phyloP scores from a whole-genome alignment of 1,140 invertebrate species.

The Stegodyphus mimosarum region DNA sequence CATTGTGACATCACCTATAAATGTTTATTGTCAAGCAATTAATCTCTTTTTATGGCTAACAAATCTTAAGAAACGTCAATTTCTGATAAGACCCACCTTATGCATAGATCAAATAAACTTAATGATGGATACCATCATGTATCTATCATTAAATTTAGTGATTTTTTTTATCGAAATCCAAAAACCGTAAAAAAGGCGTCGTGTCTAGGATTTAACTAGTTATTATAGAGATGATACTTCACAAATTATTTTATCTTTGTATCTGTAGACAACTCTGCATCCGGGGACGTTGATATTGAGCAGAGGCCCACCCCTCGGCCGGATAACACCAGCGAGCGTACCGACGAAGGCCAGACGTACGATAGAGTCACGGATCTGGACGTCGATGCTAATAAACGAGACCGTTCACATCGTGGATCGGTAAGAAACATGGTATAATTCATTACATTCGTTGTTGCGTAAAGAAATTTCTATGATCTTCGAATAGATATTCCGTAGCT shows the following conservation, averaged over 20 bases:
- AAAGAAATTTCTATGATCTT: neutral
- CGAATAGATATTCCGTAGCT: neutral
- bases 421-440: conserved; percentile 1
- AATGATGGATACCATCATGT: too few species aligned
- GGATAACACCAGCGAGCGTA: neutral
- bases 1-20: too few species aligned
- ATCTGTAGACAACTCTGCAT: conserved; percentile 11
- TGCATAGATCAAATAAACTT: too few species aligned
- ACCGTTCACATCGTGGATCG: neutral
- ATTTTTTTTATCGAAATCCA: too few species aligned
- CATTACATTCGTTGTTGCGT: neutral
- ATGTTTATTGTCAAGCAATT: too few species aligned
- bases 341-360: conserved; percentile 10
- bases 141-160: too few species aligned
- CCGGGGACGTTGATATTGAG: conserved; percentile 28
- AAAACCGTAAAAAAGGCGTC: too few species aligned
- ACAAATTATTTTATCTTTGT: neutral
- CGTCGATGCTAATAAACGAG: conserved; percentile 23
- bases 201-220: too few species aligned
- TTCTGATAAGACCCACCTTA: too few species aligned
- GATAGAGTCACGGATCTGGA: conserved; percentile 8
- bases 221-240: too few species aligned
- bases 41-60: too few species aligned
- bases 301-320: conserved; percentile 21
- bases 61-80: too few species aligned